phyloP scores from a whole-genome alignment of 2,797 vertebrate species.

The Enteromius paludinosus region DNA sequence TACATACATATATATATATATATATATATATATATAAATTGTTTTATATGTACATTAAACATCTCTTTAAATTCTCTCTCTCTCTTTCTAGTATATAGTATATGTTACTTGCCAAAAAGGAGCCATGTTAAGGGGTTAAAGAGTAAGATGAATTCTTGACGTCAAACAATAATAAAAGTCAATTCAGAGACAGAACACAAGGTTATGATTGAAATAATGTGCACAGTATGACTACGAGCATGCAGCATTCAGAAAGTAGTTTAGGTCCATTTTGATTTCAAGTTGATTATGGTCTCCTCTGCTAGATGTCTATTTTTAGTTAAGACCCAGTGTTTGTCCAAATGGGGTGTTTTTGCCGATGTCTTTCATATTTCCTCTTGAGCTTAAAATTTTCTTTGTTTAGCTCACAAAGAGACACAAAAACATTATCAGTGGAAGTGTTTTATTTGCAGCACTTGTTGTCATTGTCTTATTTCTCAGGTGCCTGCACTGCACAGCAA shows the following conservation, averaged over 20 bases:
- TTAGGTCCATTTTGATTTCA: not conserved
- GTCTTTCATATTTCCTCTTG: not conserved
- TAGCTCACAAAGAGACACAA: not conserved
- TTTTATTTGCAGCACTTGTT: slow-evolving; percentile 35
- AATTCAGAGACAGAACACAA: not conserved
- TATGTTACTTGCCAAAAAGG: not conserved
- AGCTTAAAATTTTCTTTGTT: not conserved
- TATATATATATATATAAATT: too few species aligned
- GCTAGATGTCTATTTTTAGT: not conserved
- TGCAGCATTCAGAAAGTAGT: not conserved
- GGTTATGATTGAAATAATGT: not conserved
- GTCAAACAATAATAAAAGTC: not conserved
- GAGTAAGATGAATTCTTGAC: not conserved
- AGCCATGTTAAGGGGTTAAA: not conserved
- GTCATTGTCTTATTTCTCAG: slow-evolving; percentile 4
- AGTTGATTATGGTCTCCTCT: not conserved
- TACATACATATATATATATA: too few species aligned
- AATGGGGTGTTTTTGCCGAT: not conserved
- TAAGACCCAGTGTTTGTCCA: not conserved
- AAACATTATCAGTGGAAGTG: slow-evolving; percentile 6
- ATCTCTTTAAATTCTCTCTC: too few species aligned
- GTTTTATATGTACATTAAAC: too few species aligned
- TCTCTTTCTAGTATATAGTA: too few species aligned
- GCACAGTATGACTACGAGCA: not conserved
- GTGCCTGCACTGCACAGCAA: not conserved